These are phyloP conservation scores for Hybos culiciformis DNA, from an alignment of 2,888 invertebrate genomes.

Conservation along the genomic window DNA sequence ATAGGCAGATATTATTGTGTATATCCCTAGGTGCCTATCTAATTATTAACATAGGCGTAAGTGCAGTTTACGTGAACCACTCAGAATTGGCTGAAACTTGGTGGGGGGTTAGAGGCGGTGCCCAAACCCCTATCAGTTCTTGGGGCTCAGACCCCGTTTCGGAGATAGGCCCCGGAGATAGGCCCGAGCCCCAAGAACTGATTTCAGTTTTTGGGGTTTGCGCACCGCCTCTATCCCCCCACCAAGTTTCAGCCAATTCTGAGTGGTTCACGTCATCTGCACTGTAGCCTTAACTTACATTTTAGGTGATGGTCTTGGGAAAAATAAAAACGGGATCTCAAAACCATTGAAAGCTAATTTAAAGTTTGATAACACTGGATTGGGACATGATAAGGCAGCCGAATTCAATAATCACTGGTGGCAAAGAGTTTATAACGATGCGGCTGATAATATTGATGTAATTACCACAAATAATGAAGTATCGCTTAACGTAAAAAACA, in stretches of 20 bases:
- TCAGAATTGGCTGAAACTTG: no score
- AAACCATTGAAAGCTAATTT: conserved; percentile 63
- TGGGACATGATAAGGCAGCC: conserved; percentile 62
- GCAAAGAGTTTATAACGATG: conserved; percentile 63
- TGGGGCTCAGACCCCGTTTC: no score
- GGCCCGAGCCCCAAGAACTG: no score
- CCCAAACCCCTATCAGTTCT: no score
- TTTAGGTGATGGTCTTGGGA: conserved; percentile 54
- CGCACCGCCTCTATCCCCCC: neutral
- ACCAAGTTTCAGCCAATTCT: no score
- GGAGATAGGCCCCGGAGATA: no score
- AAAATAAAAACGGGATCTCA: conserved; percentile 61
- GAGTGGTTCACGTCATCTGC: no score
- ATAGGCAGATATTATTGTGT: neutral
- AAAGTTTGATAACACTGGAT: conserved; percentile 63
- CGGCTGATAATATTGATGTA: conserved; percentile 52
- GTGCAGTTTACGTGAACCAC: no score
- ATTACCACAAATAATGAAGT: conserved; percentile 21
- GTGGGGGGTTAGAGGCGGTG: no score
- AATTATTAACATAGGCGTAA: no score
- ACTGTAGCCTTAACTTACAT: no score
- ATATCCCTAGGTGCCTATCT: neutral
- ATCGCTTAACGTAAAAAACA: conserved; percentile 21
- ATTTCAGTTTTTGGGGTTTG: neutral
- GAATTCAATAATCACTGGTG: conserved; percentile 78